Base-by-base conservation (phyloP, 2,888 invertebrate species). In the Omphaloscelis lunosa region DNA sequence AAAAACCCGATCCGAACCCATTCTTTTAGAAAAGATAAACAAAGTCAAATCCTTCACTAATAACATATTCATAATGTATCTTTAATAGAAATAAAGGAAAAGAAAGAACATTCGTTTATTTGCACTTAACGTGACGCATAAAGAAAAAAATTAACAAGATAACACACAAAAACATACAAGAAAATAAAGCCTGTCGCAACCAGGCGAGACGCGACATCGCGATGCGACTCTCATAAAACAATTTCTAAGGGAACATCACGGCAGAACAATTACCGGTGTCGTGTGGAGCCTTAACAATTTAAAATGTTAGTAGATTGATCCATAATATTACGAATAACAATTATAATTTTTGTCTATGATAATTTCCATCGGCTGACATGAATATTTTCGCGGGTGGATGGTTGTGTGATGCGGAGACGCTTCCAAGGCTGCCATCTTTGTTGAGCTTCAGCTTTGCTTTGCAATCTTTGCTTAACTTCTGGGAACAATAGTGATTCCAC, bases 401-500 rank as follows among this genome's bases (percentile, higher is more conserved):
- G 4, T 15, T 68, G 68, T 71, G 71, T 12, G 11, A 12, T 8
- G 23, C 17, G n/a, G 2, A 71, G 12, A 45, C 45, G 68, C 34
- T 34, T 45, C 17, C 41, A 29, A 71, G 45, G 20, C 29, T 71
- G 11, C 71, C 29, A 68, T 71, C 68, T 34, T 34, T 45, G 45
- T 68, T 71, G n/a, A 71, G 45, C 12, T 45, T 71, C 11, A 71
- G 29, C 34, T 71, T 71, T n/a, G 71, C 71, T n/a, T 2, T 15
- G 41, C 71, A 71, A 45, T 48, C 12, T 12, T 71, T 29, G 20
- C 72, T 72, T 48, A 34, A 6, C 72, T 45, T 72, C 15, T 68
- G 72, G 3, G 72, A 72, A 48, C 72, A 72, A n/a, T 72, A 69
- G 5, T 39, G 20, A 68, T 68, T 72, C 72, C 34, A 34, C 72